Conservation (phyloP, 2,113 vertebrate genomes). For the Gobiocypris rarus region DNA sequence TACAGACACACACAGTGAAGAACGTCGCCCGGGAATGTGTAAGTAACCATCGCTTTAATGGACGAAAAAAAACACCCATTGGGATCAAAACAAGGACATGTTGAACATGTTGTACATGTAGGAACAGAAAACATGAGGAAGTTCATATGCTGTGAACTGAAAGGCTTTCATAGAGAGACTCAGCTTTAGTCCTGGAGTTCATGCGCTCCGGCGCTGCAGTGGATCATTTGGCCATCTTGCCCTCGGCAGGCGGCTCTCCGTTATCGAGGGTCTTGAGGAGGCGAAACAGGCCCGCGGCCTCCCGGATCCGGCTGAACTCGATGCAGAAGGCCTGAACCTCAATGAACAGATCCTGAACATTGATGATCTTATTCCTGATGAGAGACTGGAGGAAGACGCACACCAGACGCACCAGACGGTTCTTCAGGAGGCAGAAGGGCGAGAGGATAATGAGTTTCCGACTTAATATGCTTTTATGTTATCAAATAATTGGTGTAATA, state of each 20-base stretch:
- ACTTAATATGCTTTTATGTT: no score
- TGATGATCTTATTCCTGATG: constrained; percentile 98
- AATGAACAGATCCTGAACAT: constrained; percentile 99
- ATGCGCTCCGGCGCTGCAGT: background rate
- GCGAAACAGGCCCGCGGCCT: constrained; percentile 95
- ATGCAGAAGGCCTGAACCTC: constrained; percentile 99
- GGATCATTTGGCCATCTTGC: constrained; percentile 75
- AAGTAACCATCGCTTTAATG: background rate
- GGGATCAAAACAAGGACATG: background rate
- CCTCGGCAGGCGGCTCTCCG: constrained; percentile 87
- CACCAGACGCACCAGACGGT: constrained; percentile 95
- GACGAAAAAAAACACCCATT: background rate
- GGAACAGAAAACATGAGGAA: background rate
- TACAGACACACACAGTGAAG: background rate
- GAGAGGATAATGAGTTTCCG: no score
- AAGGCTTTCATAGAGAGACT: background rate
- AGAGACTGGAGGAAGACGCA: constrained; percentile 98
- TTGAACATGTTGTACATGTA: background rate
- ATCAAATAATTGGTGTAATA: no score
- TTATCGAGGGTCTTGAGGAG: constrained; percentile 96
- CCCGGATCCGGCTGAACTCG: constrained; percentile 97
- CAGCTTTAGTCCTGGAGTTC: constrained; percentile 13
- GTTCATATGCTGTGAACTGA: background rate
- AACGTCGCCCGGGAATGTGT: background rate
- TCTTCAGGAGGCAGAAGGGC: constrained; percentile 72